These are phyloP conservation scores for Odontomachus brunneus DNA, from an alignment of 1,140 invertebrate species.

Conservation along the genomic window DNA sequence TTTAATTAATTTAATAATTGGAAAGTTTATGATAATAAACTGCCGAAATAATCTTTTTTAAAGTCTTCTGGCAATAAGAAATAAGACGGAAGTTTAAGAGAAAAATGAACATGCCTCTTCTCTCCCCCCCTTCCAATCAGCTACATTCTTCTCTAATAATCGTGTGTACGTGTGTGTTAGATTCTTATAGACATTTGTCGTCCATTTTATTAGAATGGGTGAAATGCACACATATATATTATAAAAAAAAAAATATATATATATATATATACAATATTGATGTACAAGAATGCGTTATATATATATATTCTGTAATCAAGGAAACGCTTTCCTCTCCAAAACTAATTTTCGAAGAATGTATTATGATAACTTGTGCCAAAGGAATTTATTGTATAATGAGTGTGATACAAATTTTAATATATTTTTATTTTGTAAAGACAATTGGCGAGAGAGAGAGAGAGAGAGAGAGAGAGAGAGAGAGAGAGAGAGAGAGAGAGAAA, in stretches of 20 bases:
- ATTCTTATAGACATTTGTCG: constrained; percentile 27
- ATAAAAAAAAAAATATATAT: constrained; percentile 27
- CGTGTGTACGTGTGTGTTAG: constrained; percentile 45
- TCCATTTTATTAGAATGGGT: constrained; percentile 34
- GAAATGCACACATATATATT: neutral
- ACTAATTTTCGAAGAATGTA: constrained; percentile 51
- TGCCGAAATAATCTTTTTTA: constrained; percentile 13
- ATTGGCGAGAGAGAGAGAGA: constrained; percentile 29
- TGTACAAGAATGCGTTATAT: constrained; percentile 32
- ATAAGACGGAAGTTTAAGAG: neutral
- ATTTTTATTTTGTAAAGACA: constrained; percentile 62
- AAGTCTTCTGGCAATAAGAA: neutral
- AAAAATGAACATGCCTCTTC: neutral
- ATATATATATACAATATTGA: neutral
- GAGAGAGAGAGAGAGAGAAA: neutral
- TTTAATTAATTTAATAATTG: constrained; percentile 30
- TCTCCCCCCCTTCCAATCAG: constrained; percentile 6
- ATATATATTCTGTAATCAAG: constrained; percentile 15
- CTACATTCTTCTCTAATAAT: constrained; percentile 36
- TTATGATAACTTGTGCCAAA: constrained; percentile 72
- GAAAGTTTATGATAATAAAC: constrained; percentile 2
- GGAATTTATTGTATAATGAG: constrained; percentile 58
- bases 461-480: neutral
- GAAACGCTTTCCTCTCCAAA: constrained; percentile 21
- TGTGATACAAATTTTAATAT: constrained; percentile 62